Base-by-base conservation (phyloP, 2,113 vertebrate genomes). In the Agapornis roseicollis region DNA sequence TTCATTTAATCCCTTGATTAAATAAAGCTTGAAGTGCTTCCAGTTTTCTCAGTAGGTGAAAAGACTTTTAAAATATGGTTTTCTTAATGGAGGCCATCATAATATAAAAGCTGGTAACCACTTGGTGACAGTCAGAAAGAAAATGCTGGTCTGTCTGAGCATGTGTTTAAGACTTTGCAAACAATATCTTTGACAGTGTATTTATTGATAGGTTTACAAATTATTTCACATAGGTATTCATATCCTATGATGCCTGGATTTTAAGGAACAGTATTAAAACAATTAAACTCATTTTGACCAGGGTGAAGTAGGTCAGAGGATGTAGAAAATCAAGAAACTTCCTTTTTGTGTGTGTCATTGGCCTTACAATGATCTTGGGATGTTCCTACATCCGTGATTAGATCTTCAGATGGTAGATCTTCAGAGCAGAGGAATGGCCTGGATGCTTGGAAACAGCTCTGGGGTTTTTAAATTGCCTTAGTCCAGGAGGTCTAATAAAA, bases 391-490 rank as follows among this genome's bases (percentile, higher is more conserved):
- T 35, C 49, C 16, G 9, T 22, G 7, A 31, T 1, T 35, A 58
- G 20, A 35, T 35, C 33, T 58, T 58, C 33, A 58, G 33, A 58
- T 52, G 31, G 27, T 50, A 6, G 4, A 44, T 80, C 29, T 90
- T 81, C 55, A 65, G 31, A 58, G 6, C 13, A 86, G 16, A 20
- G 23, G 13, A 79, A 90, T 33, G 13, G 16, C 17, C 69, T 46
- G n/a, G 17, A 13, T 53, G 6, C 35, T 80, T 69, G 31, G 39
- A 77, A 56, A 33, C 2, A 69, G 24, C 4, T 4, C 6, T 10
- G 2, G 4, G 18, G 6, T 35, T 33, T n/a, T 18, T 3, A 1
- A 10, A 1, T 9, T n/a, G 7, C 64, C 79, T 76, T n/a, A 69
- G 8, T 65, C 19, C 25, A 92, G 11, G 11, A 65, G 6, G 5